Percentiles rank a stretch among this genome's conserved stretches.
phyloP scores from a whole-genome alignment of 2,113 vertebrate species.

The Australoheros scitulus region DNA sequence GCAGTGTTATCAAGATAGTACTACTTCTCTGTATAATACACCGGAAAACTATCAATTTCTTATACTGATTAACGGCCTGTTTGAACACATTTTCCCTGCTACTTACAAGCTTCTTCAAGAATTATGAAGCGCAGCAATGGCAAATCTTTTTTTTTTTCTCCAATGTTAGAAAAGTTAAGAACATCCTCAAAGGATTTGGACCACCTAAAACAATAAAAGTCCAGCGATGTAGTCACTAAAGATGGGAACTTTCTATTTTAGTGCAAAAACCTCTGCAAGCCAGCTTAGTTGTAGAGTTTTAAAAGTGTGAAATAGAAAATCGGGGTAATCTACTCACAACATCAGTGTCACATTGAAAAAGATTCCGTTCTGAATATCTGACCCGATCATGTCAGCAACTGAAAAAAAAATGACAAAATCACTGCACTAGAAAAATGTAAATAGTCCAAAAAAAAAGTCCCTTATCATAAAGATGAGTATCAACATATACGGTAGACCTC shows the following conservation, averaged over 20 bases:
- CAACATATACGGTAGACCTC: not conserved
- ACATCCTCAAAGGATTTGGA: not conserved
- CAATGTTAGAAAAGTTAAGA: not conserved
- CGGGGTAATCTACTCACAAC: not conserved
- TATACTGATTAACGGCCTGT: not conserved
- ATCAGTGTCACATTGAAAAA: not conserved
- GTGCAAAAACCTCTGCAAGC: not conserved
- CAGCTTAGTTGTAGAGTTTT: not conserved
- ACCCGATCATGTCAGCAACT: not conserved
- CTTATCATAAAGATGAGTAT: constrained; percentile 21
- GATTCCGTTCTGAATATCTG: not conserved
- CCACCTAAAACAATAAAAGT: not conserved
- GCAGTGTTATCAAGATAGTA: not conserved
- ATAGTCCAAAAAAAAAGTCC: constrained; percentile 43
- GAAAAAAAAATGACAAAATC: not conserved
- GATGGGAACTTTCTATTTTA: not conserved
- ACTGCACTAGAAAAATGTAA: not conserved
- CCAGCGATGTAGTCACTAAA: not conserved
- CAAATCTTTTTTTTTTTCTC: not conserved
- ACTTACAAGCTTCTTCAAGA: constrained; percentile 25
- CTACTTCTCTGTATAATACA: constrained; percentile 11
- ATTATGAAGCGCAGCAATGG: not conserved
- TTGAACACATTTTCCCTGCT: not conserved
- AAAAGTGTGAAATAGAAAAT: not conserved
- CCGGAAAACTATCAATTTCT: not conserved